Base-by-base conservation (phyloP, 2,113 vertebrate species). In the Catharus fuscescens region DNA sequence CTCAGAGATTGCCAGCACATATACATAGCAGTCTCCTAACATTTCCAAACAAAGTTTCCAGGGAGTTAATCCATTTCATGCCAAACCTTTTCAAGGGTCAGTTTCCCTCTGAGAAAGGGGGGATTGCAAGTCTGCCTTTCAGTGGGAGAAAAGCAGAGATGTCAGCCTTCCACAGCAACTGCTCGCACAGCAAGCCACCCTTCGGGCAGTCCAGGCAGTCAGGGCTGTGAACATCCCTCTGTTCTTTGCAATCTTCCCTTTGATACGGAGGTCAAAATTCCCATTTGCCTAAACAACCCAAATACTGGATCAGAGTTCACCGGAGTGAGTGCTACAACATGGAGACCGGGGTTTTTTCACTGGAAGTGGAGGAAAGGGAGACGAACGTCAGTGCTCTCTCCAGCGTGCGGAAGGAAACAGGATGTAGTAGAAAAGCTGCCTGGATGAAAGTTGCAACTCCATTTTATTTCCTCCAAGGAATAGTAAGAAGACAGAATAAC, bases 381-480 rank as follows among this genome's bases (percentile, higher is more conserved):
- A 90, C 18, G 18, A 88, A 82, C 12, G 8, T 77, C 19, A 31
- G 61, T n/a, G 77, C 85, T 96, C 94, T 86, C 79, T 90, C 88
- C 60, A 57, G 82, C 2, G 16, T 24, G 64, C 69, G 78, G 95
- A 97, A 94, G 97, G 94, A 97, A 98, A 96, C 86, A 96, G 97
- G 97, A 97, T 87, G 92, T 47, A 74, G 92, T 56, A 85, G 74
- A 73, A 97, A 97, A 97, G 94, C 88, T 83, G 94, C 74, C 36
- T 85, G 91, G 85, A 80, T 91, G 38, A 74, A 80, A 93, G 91
- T 78, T 92, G 80, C 92, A 91, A 95, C 76, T 69, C 71, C 17
- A 32, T 90, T 97, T 96, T 95, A 97, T 96, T 91, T 87, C 18
- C 91, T 95, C 88, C 6, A n/a, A 95, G 93, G 65, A 93, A 90